Percentiles rank a stretch among this genome's conserved stretches.
Conservation (phyloP, 2,888 invertebrate species). For the Miltochrista miniata region DNA sequence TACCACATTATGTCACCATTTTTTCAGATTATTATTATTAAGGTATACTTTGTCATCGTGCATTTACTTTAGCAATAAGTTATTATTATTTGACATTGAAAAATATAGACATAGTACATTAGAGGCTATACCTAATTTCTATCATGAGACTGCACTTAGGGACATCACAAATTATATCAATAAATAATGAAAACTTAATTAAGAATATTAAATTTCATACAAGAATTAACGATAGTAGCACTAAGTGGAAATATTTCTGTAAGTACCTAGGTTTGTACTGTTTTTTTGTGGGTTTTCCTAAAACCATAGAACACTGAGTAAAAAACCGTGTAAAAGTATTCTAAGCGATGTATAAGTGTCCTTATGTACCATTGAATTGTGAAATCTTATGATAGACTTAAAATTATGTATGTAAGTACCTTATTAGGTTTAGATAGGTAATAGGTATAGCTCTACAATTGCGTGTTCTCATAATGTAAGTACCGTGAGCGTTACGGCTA, state of each 20-base stretch:
- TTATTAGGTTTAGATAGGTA: slow-evolving; percentile 36
- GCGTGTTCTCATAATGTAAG: slow-evolving; percentile 38
- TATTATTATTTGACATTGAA: slow-evolving; percentile 25
- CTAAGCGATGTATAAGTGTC: slow-evolving; percentile 20
- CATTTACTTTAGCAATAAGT: slow-evolving; percentile 43
- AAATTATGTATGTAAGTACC: slow-evolving; percentile 23
- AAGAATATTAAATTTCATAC: too few species aligned
- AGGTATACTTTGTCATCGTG: slow-evolving; percentile 33
- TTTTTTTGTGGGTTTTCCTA: too few species aligned
- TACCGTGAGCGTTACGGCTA: slow-evolving; percentile 67
- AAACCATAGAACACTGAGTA: slow-evolving; percentile 13
- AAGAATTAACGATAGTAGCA: too few species aligned
- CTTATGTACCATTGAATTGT: slow-evolving; percentile 33
- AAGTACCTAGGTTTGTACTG: too few species aligned
- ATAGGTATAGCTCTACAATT: slow-evolving; percentile 36
- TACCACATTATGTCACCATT: slow-evolving; percentile 24
- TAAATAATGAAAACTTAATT: too few species aligned
- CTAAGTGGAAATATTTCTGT: too few species aligned
- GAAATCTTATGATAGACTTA: slow-evolving; percentile 32
- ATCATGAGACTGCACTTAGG: slow-evolving; percentile 40
- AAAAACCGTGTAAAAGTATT: slow-evolving; percentile 13
- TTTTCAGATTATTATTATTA: slow-evolving; percentile 16
- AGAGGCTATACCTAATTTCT: slow-evolving; percentile 45
- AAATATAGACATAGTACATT: slow-evolving; percentile 28
- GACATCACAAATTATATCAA: too few species aligned